These are phyloP conservation scores for Bovichtus diacanthus DNA, from an alignment of 2,797 vertebrate genomes.

Conservation along the genomic window DNA sequence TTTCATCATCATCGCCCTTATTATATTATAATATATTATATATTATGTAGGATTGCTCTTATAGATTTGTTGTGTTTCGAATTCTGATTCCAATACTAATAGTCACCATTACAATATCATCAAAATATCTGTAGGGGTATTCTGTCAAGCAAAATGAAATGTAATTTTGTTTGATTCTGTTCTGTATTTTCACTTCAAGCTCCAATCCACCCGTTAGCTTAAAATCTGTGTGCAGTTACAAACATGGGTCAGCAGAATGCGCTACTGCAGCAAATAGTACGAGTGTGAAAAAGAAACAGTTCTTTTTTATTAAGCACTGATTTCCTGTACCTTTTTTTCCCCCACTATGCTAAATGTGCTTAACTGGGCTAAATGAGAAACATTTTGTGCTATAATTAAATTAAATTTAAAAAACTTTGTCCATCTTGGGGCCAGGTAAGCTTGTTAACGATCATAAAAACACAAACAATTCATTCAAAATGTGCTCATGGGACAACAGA, in stretches of 20 bases:
- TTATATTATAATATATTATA: too few species aligned
- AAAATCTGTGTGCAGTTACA: constrained; percentile 23
- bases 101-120: neutral
- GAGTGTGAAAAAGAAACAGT: neutral
- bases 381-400: neutral
- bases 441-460: neutral
- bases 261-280: constrained; percentile 1
- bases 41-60: neutral
- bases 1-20: neutral
- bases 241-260: constrained; percentile 27
- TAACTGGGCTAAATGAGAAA: neutral
- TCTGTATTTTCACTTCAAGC: too few species aligned
- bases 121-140: neutral
- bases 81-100: neutral
- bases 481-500: neutral
- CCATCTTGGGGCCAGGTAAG: neutral
- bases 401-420: neutral
- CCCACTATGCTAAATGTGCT: neutral
- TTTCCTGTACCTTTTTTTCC: neutral
- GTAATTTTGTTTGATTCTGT: too few species aligned
- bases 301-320: neutral
- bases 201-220: too few species aligned
- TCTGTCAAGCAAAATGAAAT: neutral
- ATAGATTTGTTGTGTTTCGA: neutral
- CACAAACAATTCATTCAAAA: neutral